Conservation (phyloP, 2,888 invertebrate genomes). For the Saturnia japonica region DNA sequence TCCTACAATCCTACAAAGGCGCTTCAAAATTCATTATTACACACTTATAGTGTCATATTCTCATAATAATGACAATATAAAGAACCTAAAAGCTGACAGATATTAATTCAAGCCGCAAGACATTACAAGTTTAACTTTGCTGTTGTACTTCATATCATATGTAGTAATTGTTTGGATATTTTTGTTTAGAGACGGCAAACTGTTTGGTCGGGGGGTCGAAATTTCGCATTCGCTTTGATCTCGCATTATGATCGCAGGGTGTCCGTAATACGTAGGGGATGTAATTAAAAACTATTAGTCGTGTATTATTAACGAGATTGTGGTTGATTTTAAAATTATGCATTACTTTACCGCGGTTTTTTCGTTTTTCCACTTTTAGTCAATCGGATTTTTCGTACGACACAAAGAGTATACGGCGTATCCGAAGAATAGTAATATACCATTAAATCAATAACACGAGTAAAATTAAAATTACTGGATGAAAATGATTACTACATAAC, state of each 20-base stretch:
- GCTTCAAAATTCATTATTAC: constrained; percentile 48
- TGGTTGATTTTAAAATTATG: background rate
- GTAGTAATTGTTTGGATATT: background rate
- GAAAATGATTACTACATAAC: too few species aligned
- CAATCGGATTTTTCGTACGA: background rate
- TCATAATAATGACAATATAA: constrained; percentile 43
- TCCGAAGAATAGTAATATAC: too few species aligned
- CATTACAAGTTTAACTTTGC: constrained; percentile 31
- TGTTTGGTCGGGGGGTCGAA: constrained; percentile 36
- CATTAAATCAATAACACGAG: too few species aligned
- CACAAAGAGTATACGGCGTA: too few species aligned
- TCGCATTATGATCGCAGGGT: constrained; percentile 57
- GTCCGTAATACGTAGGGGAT: constrained; percentile 48
- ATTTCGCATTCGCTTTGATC: constrained; percentile 60
- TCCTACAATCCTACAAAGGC: constrained; percentile 60
- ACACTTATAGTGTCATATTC: constrained; percentile 70
- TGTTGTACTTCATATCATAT: background rate
- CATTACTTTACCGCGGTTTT: background rate
- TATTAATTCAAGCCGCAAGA: constrained; percentile 64
- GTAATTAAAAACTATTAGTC: constrained; percentile 48
- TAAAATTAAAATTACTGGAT: too few species aligned
- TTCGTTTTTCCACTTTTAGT: background rate
- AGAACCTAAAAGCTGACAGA: constrained; percentile 59
- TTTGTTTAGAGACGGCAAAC: constrained; percentile 1
- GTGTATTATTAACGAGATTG: constrained; percentile 8